Evolutionary conservation across 2,888 invertebrate genomes (phyloP).

Genomic region (Pseudeuparius sepicola): DNA sequence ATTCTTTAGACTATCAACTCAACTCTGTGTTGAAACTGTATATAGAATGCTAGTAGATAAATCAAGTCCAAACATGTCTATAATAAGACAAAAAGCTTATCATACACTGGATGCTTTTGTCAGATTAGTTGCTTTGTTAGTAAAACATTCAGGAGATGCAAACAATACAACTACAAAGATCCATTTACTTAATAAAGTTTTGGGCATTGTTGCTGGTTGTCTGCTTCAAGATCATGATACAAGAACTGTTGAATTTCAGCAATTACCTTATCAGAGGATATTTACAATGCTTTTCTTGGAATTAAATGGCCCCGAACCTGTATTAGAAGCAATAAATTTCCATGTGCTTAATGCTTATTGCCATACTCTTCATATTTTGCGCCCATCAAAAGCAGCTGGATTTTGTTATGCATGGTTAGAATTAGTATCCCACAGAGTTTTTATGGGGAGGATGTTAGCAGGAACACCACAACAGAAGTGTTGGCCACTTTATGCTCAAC

Average conservation of each 20-base stretch:
- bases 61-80: conserved; percentile 43
- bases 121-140: conserved; percentile 84
- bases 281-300: conserved; percentile 95
- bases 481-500: conserved; percentile 95
- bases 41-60: conserved; percentile 76
- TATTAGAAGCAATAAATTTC: conserved; percentile 89
- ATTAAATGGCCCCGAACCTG: conserved; percentile 86
- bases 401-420: conserved; percentile 99
- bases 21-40: conserved; percentile 91
- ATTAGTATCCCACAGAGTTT: conserved; percentile 91
- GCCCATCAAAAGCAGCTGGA: conserved; percentile 88
- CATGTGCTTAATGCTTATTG: conserved; percentile 93
- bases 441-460: conserved; percentile 87
- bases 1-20: conserved; percentile 93
- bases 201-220: conserved; percentile 90
- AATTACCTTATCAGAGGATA: conserved; percentile 94
- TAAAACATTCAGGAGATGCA: conserved; percentile 86
- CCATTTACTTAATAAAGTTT: conserved; percentile 81
- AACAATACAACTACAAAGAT: conserved; percentile 92
- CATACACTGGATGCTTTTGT: conserved; percentile 93
- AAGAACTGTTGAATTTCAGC: conserved; percentile 83
- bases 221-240: conserved; percentile 93
- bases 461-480: conserved; percentile 88
- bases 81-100: conserved; percentile 84
- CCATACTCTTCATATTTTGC: conserved; percentile 86